Conservation (phyloP, 2,888 invertebrate genomes). For the Ophion ellenae region DNA sequence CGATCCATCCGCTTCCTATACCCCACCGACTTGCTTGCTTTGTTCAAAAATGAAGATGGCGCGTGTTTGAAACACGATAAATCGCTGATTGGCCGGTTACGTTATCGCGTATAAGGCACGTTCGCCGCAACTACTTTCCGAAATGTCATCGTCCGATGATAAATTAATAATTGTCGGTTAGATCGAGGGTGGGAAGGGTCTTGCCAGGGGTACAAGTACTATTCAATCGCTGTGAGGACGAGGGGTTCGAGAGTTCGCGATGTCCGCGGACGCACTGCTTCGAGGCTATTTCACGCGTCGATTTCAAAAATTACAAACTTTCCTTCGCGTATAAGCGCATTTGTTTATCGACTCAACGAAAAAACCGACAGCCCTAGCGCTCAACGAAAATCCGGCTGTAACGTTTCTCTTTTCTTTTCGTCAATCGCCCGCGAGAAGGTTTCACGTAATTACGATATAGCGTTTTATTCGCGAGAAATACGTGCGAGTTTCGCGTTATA, state of each 20-base stretch:
- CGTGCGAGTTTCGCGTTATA: constrained; percentile 41
- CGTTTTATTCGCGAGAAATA: constrained; percentile 6
- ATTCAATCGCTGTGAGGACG: constrained; percentile 83
- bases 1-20: constrained; percentile 52
- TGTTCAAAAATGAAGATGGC: constrained; percentile 94
- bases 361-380: constrained; percentile 1
- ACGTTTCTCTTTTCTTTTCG: neutral
- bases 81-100: constrained; percentile 81
- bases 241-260: constrained; percentile 89
- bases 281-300: constrained; percentile 79
- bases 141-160: constrained; percentile 60
- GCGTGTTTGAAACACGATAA: constrained; percentile 87
- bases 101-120: constrained; percentile 1
- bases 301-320: constrained; percentile 74
- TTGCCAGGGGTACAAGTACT: constrained; percentile 72
- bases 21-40: constrained; percentile 83
- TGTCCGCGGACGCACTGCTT: constrained; percentile 77
- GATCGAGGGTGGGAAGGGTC: constrained; percentile 60
- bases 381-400: neutral
- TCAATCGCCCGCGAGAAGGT: neutral
- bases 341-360: constrained; percentile 27
- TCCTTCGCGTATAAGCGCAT: constrained; percentile 35
- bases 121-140: constrained; percentile 57
- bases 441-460: neutral
- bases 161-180: constrained; percentile 57